Percentiles rank a stretch among this genome's conserved stretches.
Conservation (phyloP, 2,113 vertebrate genomes). For the Ameiurus melas region DNA sequence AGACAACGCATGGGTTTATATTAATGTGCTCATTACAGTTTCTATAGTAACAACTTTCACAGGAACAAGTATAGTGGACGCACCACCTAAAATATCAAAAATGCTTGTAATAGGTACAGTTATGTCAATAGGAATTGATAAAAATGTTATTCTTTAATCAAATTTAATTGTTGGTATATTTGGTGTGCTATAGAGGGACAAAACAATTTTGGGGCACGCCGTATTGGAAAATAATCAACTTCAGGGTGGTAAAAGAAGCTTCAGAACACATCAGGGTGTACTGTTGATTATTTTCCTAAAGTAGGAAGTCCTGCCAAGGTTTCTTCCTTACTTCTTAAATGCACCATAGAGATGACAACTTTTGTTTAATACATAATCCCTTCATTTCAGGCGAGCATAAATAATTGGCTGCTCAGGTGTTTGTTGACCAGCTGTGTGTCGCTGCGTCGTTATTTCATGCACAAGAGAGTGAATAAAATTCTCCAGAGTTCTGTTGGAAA, state of each 20-base stretch:
- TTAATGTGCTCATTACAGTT: background rate
- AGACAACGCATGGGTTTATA: background rate
- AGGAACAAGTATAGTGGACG: background rate
- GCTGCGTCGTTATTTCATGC: background rate
- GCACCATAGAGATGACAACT: background rate
- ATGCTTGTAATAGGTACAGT: background rate
- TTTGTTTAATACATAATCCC: background rate
- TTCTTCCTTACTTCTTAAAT: background rate
- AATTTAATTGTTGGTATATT: background rate
- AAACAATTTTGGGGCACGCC: background rate
- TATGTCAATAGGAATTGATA: no score
- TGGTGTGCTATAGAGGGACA: background rate
- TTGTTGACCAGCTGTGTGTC: conserved; percentile 29
- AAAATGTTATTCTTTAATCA: background rate
- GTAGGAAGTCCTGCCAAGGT: background rate
- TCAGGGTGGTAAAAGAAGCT: background rate
- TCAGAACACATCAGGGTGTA: background rate
- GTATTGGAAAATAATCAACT: background rate
- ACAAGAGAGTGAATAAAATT: conserved; percentile 15
- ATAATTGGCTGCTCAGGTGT: conserved; percentile 32
- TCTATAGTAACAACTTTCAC: background rate
- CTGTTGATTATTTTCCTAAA: background rate
- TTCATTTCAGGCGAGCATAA: background rate
- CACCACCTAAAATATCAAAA: background rate
- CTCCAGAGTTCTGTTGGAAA: background rate